Evolutionary conservation across 2,888 invertebrate genomes (phyloP), one percentile per base, ranked within the genome.

Genomic region (Archaeoteleia sp.): DNA sequence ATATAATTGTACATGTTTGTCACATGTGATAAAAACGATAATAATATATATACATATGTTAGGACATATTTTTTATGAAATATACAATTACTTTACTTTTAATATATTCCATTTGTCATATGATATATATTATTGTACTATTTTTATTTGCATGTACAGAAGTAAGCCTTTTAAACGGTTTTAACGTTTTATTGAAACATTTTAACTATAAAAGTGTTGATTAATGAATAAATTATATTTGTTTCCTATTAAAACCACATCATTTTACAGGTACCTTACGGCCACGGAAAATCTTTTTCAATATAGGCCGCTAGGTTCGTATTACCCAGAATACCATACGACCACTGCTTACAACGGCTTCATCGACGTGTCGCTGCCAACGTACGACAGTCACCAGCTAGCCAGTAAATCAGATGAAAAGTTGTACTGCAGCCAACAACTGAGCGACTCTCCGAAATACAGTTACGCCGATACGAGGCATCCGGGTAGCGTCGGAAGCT

Each of bases 231-330:
- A 30, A 30, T 30, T 9, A 40, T 10, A 8, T 20, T 40, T 40
- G 20, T n/a, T 8, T 40, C 3, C 23, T 20, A 5, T 32, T 34
- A 8, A 20, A 20, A 20, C 2, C 5, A 20, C 2, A 20, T 5
- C 2, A 15, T 51, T 85, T 80, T 75, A 90, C 86, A 86, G 93
- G 86, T 92, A 95, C 86, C 87, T 95, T 74, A 90, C 89, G 5
- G 82, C 84, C 1, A 91, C 95, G 6, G 95, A 95, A 79, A 95
- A 95, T 80, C 89, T 96, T 77, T 95, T 95, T 87, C 95, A 95
- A 85, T 96, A 96, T 86, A 91, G 95, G 70, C 92, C 95, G n/a
- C 86, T 96, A 42, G 93, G 95, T 29, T 89, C 91, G 2, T 95
- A 95, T 83, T 93, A 93, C 79, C 91, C 93, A 0, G 92, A 92